Evolutionary conservation across 2,797 vertebrate genomes (phyloP), one percentile per base, ranked within the genome.

Genomic region (Potorous gilbertii): DNA sequence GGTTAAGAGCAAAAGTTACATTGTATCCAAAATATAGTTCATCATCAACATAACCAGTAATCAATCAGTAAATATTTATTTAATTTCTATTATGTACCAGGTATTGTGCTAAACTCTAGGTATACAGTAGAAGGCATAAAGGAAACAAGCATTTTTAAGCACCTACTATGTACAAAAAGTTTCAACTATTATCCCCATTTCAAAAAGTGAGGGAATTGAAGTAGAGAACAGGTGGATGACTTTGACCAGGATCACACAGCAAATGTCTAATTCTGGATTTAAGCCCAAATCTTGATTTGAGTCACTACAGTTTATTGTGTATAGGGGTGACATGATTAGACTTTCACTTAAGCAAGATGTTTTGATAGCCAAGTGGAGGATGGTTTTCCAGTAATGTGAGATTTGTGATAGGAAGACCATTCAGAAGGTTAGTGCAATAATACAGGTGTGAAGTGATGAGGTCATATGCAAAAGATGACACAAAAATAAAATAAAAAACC

Each of bases 111-210:
- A 94, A 94, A n/a, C 90, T 90, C 10, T 66, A 90, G 50, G 56
- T 81, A 96, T 95, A 93, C n/a, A 59, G 59, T 90, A 90, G 62
- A 90, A 55, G 87, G 18, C 92, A 87, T 54, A 54, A 91, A 89
- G 96, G 56, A 95, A 31, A 91, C 31, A 46, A 0, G 92, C 16
- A 74, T n/a, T 74, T 40, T 40, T 74, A 74, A 40, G 16, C n/a
- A 74, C n/a, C 66, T 12, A 40, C 27, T 74, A 40, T 40, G n/a
- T 74, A 6, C 18, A 74, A 21, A 40, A 5, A 16, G 40, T 74
- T 74, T 74, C 66, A 40, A 21, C 13, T 74, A 40, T 74, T 74
- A 16, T 21, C 1, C 16, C 34, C 34, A n/a, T n/a, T 74, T 74
- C 62, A 74, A 18, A 18, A 81, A 10, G 2, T 81, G 66, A 40